Evolutionary conservation across 2,113 vertebrate species (phyloP).

Genomic region (Callorhinus ursinus): DNA sequence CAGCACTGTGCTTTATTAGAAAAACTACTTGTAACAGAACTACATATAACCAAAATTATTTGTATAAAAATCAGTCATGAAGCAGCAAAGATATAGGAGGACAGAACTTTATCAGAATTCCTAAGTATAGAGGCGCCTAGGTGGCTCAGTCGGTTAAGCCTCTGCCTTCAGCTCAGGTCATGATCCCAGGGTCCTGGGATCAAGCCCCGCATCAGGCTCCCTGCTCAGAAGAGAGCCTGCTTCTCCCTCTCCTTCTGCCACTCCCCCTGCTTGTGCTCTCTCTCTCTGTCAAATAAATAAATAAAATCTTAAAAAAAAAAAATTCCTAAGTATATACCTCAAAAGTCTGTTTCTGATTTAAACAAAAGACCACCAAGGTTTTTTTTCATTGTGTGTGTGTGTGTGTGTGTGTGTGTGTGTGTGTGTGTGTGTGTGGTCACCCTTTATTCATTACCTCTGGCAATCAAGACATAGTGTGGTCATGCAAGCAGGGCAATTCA

Average conservation of each 20-base stretch:
- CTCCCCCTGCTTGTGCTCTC: no score
- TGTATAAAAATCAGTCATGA: background rate
- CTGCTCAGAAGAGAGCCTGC: no score
- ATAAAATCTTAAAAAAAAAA: no score
- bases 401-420: background rate
- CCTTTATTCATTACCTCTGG: constrained; percentile 90
- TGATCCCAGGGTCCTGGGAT: no score
- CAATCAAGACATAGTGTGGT: constrained; percentile 97
- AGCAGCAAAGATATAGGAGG: background rate
- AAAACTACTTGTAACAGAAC: constrained; percentile 8
- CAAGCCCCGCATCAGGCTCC: no score
- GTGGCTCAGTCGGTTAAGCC: no score
- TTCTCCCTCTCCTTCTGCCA: no score
- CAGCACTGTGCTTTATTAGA: constrained; percentile 17
- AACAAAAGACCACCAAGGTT: background rate
- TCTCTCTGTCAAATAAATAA: no score
- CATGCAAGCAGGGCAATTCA: constrained; percentile 99
- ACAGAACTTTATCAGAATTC: constrained; percentile 44
- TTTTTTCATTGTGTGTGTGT: background rate
- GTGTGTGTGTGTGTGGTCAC: background rate
- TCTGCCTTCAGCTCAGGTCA: no score
- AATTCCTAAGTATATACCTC: constrained; percentile 9
- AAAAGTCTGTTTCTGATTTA: constrained; percentile 47
- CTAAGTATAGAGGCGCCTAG: background rate
- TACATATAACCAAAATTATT: constrained; percentile 3